A percentile compares a stretch with the other conserved stretches of the same genome.
Evolutionary conservation across 2,797 vertebrate species (phyloP).

Genomic region (Neosalanx taihuensis): DNA sequence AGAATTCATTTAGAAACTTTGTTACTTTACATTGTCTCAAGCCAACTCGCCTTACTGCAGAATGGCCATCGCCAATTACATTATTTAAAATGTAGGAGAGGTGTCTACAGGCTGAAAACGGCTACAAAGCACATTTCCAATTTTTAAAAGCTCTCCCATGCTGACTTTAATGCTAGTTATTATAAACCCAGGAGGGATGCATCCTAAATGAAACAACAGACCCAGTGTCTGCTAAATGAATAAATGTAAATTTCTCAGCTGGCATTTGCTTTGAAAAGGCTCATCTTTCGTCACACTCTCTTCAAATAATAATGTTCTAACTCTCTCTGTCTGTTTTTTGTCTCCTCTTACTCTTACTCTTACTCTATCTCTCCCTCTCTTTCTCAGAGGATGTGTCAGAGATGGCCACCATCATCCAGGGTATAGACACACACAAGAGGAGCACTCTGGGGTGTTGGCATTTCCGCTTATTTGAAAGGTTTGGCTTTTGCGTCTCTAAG

Average conservation of each 20-base stretch:
- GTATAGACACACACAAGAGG: not conserved
- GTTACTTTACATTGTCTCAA: too few species aligned
- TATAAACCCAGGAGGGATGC: not conserved
- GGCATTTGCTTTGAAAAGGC: not conserved
- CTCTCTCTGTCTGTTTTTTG: not conserved
- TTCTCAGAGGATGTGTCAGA: not conserved
- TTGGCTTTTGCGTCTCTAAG: not conserved
- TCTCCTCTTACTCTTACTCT: too few species aligned
- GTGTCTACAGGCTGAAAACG: not conserved
- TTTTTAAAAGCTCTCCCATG: not conserved
- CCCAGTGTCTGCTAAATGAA: too few species aligned
- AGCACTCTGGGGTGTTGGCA: not conserved
- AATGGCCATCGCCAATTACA: too few species aligned
- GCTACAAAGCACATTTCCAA: not conserved
- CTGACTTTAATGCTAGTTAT: not conserved
- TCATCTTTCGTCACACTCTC: not conserved
- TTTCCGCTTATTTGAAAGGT: not conserved
- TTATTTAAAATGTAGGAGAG: too few species aligned
- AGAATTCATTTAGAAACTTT: too few species aligned
- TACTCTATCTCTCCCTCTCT: not conserved
- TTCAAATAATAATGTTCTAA: not conserved
- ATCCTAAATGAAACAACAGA: not conserved
- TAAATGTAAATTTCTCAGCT: too few species aligned
- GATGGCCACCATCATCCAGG: not conserved
- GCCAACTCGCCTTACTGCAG: too few species aligned